Percentiles rank a stretch among this genome's conserved stretches.
Evolutionary conservation across 2,888 invertebrate genomes (phyloP).

Genomic region (Margaritifera margaritifera): DNA sequence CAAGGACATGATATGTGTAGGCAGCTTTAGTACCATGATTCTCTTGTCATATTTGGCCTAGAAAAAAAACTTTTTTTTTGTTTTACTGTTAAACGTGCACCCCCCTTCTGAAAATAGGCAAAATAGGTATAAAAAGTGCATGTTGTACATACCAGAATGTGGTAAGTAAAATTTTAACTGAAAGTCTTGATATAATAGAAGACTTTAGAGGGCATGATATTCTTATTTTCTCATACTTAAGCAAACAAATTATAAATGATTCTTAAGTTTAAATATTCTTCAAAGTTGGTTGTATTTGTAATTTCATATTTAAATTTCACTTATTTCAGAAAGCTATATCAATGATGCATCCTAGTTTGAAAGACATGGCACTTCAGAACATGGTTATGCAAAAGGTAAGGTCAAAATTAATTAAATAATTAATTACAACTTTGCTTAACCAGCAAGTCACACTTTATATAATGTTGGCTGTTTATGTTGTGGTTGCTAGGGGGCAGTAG

Average conservation of each 20-base stretch:
- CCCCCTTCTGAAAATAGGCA: too few species aligned
- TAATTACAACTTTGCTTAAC: neutral
- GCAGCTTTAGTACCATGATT: too few species aligned
- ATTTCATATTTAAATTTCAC: neutral
- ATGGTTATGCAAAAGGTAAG: conserved; percentile 68
- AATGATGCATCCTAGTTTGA: conserved; percentile 68
- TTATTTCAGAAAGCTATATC: conserved; percentile 54
- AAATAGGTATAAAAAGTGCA: too few species aligned
- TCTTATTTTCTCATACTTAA: too few species aligned
- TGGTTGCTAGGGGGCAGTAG: neutral
- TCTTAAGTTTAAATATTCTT: neutral
- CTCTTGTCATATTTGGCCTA: too few species aligned
- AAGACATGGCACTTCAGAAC: conserved; percentile 70
- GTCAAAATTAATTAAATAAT: neutral
- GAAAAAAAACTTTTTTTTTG: too few species aligned
- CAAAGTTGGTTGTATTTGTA: neutral
- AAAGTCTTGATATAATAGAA: too few species aligned
- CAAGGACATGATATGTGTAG: too few species aligned
- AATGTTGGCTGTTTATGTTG: neutral
- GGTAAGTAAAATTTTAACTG: too few species aligned
- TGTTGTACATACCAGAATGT: too few species aligned
- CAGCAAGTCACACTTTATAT: neutral
- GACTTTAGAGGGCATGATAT: too few species aligned
- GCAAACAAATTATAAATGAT: neutral
- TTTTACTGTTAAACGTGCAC: too few species aligned